A percentile compares a stretch with the other conserved stretches of the same genome.
phyloP scores from a whole-genome alignment of 2,888 invertebrate species.

The Lycaena phlaeas region DNA sequence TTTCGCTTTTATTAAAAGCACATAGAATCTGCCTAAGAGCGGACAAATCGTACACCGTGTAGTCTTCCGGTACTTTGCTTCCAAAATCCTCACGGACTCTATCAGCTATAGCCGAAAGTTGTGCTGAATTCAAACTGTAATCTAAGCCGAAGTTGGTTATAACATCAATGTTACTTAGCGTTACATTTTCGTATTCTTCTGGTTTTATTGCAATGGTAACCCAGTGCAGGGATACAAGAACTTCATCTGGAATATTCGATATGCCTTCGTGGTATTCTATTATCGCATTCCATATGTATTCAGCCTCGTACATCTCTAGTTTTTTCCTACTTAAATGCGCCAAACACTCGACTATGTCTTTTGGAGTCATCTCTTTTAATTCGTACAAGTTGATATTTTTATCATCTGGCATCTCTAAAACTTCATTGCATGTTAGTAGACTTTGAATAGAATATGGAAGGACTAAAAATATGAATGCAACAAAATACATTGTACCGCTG shows the following conservation, averaged over 20 bases:
- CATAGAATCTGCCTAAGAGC: constrained; percentile 71
- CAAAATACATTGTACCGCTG: neutral
- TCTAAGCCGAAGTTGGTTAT: constrained; percentile 70
- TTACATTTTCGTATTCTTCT: constrained; percentile 64
- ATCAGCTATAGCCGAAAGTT: constrained; percentile 59
- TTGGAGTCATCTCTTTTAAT: constrained; percentile 33
- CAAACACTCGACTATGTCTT: constrained; percentile 46
- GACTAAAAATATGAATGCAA: neutral
- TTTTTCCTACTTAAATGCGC: constrained; percentile 42
- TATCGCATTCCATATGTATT: constrained; percentile 48
- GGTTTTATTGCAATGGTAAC: constrained; percentile 55
- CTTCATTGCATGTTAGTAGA: constrained; percentile 39
- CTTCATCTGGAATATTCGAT: constrained; percentile 50
- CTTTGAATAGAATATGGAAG: neutral
- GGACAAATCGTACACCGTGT: constrained; percentile 68
- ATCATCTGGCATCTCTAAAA: constrained; percentile 32
- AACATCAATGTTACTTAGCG: constrained; percentile 64
- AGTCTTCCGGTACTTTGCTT: constrained; percentile 67
- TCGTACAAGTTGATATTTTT: constrained; percentile 28
- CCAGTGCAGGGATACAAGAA: constrained; percentile 55
- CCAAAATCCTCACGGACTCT: constrained; percentile 67
- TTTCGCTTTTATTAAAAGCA: constrained; percentile 66
- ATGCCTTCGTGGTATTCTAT: constrained; percentile 39
- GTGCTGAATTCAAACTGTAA: constrained; percentile 46
- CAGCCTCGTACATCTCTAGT: constrained; percentile 34